Evolutionary conservation across 1,140 invertebrate genomes (phyloP).

Genomic region (Neotoxoptera formosana): DNA sequence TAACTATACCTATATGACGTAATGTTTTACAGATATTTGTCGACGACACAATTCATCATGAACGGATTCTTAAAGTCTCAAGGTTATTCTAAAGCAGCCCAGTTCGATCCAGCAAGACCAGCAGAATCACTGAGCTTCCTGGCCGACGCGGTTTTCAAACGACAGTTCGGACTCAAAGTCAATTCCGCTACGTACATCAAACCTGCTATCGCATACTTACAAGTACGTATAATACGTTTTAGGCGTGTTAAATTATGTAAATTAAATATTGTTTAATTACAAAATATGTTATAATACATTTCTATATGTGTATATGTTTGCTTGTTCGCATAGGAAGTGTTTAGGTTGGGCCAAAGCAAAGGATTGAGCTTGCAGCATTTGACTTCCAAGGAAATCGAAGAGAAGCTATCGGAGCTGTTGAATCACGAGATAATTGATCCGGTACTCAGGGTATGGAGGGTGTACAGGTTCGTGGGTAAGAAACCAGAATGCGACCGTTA

Average conservation of each 20-base stretch:
- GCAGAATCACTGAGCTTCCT: slow-evolving; percentile 72
- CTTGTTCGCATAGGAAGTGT: slow-evolving; percentile 68
- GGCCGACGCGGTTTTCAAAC: slow-evolving; percentile 72
- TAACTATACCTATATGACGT: not conserved
- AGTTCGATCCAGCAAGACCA: slow-evolving; percentile 74
- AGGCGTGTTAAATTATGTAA: not conserved
- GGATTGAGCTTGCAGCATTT: slow-evolving; percentile 68
- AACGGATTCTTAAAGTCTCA: slow-evolving; percentile 79
- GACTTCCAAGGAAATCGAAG: slow-evolving; percentile 71
- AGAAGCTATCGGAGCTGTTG: slow-evolving; percentile 77
- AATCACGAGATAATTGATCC: slow-evolving; percentile 82
- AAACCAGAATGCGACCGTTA: slow-evolving; percentile 77
- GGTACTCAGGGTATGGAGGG: slow-evolving; percentile 72
- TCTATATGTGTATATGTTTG: not conserved
- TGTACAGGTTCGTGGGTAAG: slow-evolving; percentile 75
- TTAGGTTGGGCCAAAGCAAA: slow-evolving; percentile 73
- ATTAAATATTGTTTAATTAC: no score
- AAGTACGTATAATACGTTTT: slow-evolving; percentile 64
- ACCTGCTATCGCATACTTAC: slow-evolving; percentile 75
- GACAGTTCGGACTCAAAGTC: slow-evolving; percentile 75
- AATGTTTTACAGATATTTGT: slow-evolving; percentile 70
- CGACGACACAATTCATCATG: slow-evolving; percentile 73
- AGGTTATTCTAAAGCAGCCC: slow-evolving; percentile 74
- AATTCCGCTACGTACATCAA: slow-evolving; percentile 77
- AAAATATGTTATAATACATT: not conserved